These are phyloP conservation scores for Etheostoma perlongum DNA, from an alignment of 2,797 vertebrate species.

Conservation along the genomic window DNA sequence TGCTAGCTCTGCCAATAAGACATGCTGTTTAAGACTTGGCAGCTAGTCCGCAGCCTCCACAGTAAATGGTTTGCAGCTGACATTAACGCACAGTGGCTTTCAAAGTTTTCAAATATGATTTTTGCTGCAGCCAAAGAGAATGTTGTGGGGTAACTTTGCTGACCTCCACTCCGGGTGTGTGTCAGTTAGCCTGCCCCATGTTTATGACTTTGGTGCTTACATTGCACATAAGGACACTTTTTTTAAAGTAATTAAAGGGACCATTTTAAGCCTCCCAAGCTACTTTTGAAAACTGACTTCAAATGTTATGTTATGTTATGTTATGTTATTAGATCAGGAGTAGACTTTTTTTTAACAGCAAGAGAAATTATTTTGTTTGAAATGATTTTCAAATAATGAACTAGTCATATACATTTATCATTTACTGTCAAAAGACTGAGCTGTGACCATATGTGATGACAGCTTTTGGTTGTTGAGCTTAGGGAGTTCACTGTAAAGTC, in stretches of 20 bases:
- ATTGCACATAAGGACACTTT: constrained; percentile 4
- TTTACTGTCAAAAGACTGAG: constrained; percentile 15
- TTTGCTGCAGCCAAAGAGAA: constrained; percentile 58
- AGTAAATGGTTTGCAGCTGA: constrained; percentile 79
- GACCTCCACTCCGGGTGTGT: constrained; percentile 42
- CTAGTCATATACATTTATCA: constrained; percentile 2
- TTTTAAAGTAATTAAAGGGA: constrained; percentile 22
- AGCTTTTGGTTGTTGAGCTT: background rate
- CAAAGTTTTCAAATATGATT: constrained; percentile 64
- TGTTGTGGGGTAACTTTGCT: constrained; percentile 50
- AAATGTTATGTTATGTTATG: background rate
- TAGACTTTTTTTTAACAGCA: constrained; percentile 1
- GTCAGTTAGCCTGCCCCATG: constrained; percentile 31
- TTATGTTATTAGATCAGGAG: background rate
- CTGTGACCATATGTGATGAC: constrained; percentile 4
- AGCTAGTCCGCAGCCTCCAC: constrained; percentile 67
- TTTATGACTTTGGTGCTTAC: constrained; percentile 7
- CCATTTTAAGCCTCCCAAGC: constrained; percentile 7
- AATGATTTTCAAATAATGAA: background rate
- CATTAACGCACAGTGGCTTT: constrained; percentile 66
- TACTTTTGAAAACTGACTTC: constrained; percentile 23
- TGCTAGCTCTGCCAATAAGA: constrained; percentile 73
- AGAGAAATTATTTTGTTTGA: background rate
- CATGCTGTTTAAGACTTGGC: constrained; percentile 77
- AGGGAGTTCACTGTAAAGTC: constrained; percentile 13